phyloP scores from a whole-genome alignment of 2,888 invertebrate genomes.

The Byasa hedistus region DNA sequence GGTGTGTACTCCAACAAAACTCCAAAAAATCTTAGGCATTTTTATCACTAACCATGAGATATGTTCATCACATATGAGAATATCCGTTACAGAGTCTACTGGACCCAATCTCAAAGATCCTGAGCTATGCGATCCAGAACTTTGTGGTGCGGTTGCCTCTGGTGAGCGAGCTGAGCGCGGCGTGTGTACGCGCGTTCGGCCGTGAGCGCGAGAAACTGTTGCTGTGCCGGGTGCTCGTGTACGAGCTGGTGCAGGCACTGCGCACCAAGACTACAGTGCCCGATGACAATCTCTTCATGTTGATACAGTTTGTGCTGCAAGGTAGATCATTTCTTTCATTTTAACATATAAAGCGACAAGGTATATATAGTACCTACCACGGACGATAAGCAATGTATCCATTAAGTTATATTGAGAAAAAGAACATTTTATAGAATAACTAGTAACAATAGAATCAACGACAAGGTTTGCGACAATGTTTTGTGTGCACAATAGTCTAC shows the following conservation, averaged over 20 bases:
- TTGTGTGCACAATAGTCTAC: too few relatives aligned
- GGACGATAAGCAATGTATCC: too few relatives aligned
- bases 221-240: conserved; percentile 93
- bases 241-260: conserved; percentile 96
- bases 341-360: too few relatives aligned
- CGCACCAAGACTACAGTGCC: conserved; percentile 97
- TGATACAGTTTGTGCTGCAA: conserved; percentile 93
- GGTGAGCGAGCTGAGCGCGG: conserved; percentile 92
- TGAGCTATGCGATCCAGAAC: conserved; percentile 95
- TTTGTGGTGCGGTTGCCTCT: conserved; percentile 88
- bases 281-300: conserved; percentile 94
- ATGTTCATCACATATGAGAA: too few relatives aligned
- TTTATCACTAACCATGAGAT: too few relatives aligned
- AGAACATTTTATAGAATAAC: too few relatives aligned
- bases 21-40: too few relatives aligned
- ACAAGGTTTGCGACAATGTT: too few relatives aligned
- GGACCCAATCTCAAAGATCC: conserved; percentile 96
- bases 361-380: too few relatives aligned
- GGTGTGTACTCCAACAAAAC: too few relatives aligned
- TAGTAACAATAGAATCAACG: too few relatives aligned
- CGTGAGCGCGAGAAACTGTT: conserved; percentile 97
- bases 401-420: too few relatives aligned
- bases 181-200: conserved; percentile 93
- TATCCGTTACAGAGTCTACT: conserved; percentile 83
- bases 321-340: conserved; percentile 51